Evolutionary conservation across 2,888 invertebrate species (phyloP), one percentile per base, ranked within the genome.

Genomic region (Lobophora halterata): DNA sequence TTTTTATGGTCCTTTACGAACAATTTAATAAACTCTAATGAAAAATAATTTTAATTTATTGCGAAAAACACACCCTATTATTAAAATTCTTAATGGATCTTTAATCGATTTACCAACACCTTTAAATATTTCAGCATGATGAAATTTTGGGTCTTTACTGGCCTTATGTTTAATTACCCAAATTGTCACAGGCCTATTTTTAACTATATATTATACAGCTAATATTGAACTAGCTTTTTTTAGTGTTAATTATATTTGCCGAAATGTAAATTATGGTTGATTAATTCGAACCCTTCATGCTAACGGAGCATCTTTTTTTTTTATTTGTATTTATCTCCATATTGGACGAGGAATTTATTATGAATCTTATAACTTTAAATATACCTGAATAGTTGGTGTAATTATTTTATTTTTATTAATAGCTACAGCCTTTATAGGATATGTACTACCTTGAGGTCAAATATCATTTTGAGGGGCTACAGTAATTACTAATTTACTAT

Each of bases 401-500:
- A 78, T 91, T 42, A 89, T 94, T 68, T 71, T 93, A 76, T 89
- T 94, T 58, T 32, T 91, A 70, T 73, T 90, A 48, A 94, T 94
- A 90, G 90, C 78, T 63, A 91, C 93, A 27, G 93, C 93, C 10
- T 95, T 95, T 72, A 80, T 94, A 88, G 94, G 93, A 0, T 95
- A 95, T 85, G 92, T 94, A 0, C 49, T 93, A 61, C 93, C 93
- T 1, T 93, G 93, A 78, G 93, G 93, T 3, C 93, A 94, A 91
- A 94, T 94, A 90, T 93, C 93, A 1, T 94, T 92, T 71, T 94
- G 93, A 89, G 93, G 93, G 1, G 93, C 93, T 0, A 93, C 93
- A 19, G 93, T 94, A n/a, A 93, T 93, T 90, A 93, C 92, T 16
- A 93, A 93, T 65, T 58, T 94, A 57, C 44, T 94, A 46, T 93